Conservation (phyloP, 1,140 invertebrate species). For the Bombus impatiens region DNA sequence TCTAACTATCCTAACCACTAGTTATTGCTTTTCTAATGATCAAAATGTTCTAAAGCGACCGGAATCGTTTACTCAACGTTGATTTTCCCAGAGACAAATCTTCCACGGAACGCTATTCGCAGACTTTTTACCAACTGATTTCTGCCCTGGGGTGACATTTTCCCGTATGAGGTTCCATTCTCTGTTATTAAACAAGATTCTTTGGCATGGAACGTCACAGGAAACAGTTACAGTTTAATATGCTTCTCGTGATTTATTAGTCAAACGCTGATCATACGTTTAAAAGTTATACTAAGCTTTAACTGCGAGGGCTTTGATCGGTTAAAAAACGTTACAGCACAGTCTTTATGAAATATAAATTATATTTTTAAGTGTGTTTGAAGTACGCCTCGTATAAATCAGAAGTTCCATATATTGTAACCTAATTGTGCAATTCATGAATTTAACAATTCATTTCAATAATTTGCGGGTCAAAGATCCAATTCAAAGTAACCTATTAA, state of each 20-base stretch:
- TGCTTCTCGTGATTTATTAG: neutral
- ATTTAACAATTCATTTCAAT: no score
- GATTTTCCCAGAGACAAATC: neutral
- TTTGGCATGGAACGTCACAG: neutral
- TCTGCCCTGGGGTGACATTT: neutral
- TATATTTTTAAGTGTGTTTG: no score
- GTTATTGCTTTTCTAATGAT: neutral
- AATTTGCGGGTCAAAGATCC: no score
- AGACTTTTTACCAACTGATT: no score
- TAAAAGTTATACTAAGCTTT: no score
- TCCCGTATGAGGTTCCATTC: neutral
- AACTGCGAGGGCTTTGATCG: no score
- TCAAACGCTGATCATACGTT: neutral
- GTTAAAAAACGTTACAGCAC: no score
- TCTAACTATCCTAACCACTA: neutral
- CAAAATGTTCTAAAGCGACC: neutral
- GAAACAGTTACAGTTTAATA: slow-evolving; percentile 1
- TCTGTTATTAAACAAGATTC: neutral
- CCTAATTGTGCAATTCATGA: no score
- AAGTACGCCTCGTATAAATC: no score
- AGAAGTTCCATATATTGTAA: no score
- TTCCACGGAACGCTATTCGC: neutral
- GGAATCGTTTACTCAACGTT: neutral
- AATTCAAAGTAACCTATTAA: no score
- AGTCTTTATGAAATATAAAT: no score